Evolutionary conservation across 2,797 vertebrate species (phyloP).

Genomic region (Dendrocincla tyrannina): DNA sequence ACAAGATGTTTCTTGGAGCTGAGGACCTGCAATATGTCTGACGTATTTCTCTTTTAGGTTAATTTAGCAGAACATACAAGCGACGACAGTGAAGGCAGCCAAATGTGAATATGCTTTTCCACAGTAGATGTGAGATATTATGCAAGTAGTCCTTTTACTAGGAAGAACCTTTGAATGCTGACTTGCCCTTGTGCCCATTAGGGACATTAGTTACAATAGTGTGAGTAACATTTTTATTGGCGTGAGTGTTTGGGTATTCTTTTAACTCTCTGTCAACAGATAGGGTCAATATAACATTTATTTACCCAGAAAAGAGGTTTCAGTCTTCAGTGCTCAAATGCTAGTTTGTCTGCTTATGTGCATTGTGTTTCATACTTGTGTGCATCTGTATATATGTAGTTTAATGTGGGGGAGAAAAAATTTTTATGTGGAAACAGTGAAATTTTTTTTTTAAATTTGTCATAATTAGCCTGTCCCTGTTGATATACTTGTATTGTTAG

Average conservation of each 20-base stretch:
- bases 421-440: neutral
- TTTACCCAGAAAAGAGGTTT: neutral
- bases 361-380: neutral
- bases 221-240: neutral
- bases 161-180: neutral
- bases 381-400: neutral
- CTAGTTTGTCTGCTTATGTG: neutral
- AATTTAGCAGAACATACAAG: neutral
- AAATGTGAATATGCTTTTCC: neutral
- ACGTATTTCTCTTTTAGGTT: neutral
- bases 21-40: neutral
- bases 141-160: neutral
- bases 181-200: neutral
- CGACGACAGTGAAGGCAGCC: neutral
- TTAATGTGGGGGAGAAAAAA: neutral
- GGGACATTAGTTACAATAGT: neutral
- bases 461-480: neutral
- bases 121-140: neutral
- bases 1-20: neutral
- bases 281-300: rapidly evolving
- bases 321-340: neutral
- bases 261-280: neutral
- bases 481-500: neutral
- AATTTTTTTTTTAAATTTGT: neutral
- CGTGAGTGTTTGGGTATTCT: neutral